Conservation (phyloP, 2,888 invertebrate species). For the Onthophagus sagittarius region DNA sequence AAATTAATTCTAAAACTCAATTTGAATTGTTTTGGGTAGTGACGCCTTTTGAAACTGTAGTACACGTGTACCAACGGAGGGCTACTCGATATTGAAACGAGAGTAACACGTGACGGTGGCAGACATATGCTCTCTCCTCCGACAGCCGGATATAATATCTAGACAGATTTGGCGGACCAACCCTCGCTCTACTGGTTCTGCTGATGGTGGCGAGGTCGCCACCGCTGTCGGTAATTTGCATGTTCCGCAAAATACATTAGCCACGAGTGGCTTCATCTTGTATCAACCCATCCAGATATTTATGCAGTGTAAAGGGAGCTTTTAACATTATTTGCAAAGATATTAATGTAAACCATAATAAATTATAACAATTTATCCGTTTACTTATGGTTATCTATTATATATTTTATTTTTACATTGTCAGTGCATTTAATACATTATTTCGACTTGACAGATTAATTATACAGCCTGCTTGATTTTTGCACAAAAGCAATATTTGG, state of each 20-base stretch:
- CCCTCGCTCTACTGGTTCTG: background rate
- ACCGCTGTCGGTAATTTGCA: background rate
- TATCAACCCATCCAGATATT: background rate
- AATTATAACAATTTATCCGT: background rate
- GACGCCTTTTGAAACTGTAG: background rate
- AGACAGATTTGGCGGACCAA: background rate
- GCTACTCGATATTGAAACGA: conserved; percentile 9
- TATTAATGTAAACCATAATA: background rate
- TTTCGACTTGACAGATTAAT: too few species aligned
- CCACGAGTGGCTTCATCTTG: background rate
- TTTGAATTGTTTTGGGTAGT: conserved; percentile 3
- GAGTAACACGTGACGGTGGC: conserved; percentile 5
- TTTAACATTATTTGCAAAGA: background rate
- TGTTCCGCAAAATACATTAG: background rate
- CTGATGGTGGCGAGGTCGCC: background rate
- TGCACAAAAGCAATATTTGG: background rate
- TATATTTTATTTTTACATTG: background rate
- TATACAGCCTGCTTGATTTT: too few species aligned
- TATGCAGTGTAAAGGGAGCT: background rate
- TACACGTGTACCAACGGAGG: conserved; percentile 1
- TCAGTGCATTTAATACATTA: background rate
- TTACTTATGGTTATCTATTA: background rate
- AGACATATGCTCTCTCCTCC: conserved; percentile 2
- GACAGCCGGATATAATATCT: conserved; percentile 1
- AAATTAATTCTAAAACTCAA: conserved; percentile 4